phyloP scores from a whole-genome alignment of 2,113 vertebrate species.

The Dolichallabes microphthalmus region DNA sequence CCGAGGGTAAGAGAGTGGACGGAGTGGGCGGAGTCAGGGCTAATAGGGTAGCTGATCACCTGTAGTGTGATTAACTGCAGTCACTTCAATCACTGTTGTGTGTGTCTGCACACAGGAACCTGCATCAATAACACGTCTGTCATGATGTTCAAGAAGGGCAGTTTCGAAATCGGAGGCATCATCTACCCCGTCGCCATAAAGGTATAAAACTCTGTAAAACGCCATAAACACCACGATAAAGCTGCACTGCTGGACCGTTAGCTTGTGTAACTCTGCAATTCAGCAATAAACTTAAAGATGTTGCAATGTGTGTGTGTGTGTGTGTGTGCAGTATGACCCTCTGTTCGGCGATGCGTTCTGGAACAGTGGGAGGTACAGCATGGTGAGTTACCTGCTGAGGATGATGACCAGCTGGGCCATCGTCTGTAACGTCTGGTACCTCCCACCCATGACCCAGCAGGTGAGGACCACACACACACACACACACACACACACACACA shows the following conservation, averaged over 20 bases:
- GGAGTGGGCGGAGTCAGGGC: not conserved
- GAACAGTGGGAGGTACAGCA: conserved; percentile 94
- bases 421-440: conserved; percentile 92
- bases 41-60: not conserved
- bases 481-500: not conserved
- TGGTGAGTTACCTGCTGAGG: conserved; percentile 89
- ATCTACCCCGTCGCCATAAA: conserved; percentile 96
- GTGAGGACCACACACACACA: conserved; percentile 61
- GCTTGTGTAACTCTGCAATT: not conserved
- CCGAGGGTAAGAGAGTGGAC: conserved; percentile 64
- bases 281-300: not conserved
- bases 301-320: not conserved
- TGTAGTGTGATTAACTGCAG: not conserved
- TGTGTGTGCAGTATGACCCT: conserved; percentile 83
- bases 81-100: not conserved
- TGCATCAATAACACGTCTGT: conserved; percentile 98
- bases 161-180: conserved; percentile 95
- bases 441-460: conserved; percentile 91
- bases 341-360: conserved; percentile 97
- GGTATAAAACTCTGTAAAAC: conserved; percentile 42
- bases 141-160: conserved; percentile 99
- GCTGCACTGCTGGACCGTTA: not conserved
- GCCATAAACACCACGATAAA: not conserved
- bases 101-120: conserved; percentile 75
- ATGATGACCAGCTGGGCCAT: conserved; percentile 99